Evolutionary conservation across 2,797 vertebrate genomes (phyloP).

Genomic region (Alosa sapidissima): DNA sequence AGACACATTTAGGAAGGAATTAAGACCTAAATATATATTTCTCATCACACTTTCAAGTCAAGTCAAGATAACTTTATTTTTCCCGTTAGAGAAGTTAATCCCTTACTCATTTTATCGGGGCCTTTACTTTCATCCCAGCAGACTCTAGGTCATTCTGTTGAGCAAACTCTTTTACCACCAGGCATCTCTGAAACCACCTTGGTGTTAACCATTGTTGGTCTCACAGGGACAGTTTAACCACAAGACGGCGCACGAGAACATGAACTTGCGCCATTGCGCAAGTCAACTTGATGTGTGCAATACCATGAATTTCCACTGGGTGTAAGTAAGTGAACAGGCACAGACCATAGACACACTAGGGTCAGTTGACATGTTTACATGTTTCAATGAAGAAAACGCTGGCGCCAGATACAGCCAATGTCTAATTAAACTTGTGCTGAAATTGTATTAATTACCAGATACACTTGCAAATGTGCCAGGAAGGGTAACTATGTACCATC

Average conservation of each 20-base stretch:
- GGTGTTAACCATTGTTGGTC: slow-evolving; percentile 21
- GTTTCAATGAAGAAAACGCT: neutral
- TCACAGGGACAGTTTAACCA: slow-evolving; percentile 17
- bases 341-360: neutral
- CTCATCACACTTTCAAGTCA: too few relatives aligned
- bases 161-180: slow-evolving; percentile 6
- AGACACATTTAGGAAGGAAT: too few relatives aligned
- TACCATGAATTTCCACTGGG: slow-evolving; percentile 17
- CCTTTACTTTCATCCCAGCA: neutral
- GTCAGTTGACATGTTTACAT: neutral
- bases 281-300: neutral
- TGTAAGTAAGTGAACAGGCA: neutral
- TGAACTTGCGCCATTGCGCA: slow-evolving; percentile 1
- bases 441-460: neutral
- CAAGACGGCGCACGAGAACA: slow-evolving; percentile 12
- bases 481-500: too few relatives aligned
- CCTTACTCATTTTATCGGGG: neutral
- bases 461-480: neutral
- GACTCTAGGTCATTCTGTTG: neutral
- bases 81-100: too few relatives aligned
- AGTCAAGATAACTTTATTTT: too few relatives aligned
- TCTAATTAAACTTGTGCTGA: neutral
- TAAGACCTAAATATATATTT: too few relatives aligned
- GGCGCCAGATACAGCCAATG: neutral
- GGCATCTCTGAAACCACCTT: neutral